A percentile compares a stretch with the other conserved stretches of the same genome.
Conservation (phyloP, 2,113 vertebrate species). For the Microcebus lehilahytsara region DNA sequence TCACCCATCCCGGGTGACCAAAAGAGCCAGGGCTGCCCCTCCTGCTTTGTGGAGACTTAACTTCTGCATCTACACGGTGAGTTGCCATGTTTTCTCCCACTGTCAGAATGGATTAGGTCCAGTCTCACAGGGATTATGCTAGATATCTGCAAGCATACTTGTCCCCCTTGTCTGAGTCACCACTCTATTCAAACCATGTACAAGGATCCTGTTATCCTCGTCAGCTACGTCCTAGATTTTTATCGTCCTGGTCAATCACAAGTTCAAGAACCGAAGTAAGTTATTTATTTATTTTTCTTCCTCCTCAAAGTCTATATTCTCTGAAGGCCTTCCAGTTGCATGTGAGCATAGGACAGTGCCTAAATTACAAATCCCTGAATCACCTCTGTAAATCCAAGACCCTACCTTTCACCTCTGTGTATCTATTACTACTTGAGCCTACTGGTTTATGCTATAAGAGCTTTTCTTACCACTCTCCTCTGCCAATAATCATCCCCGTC, state of each 20-base stretch:
- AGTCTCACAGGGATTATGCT: background rate
- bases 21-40: background rate
- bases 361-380: background rate
- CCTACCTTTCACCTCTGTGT: background rate
- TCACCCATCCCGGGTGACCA: background rate
- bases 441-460: background rate
- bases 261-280: background rate
- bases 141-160: background rate
- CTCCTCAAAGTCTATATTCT: background rate
- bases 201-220: background rate
- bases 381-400: background rate
- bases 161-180: background rate
- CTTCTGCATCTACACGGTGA: background rate
- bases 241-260: background rate
- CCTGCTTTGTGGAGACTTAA: background rate
- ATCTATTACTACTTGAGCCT: background rate
- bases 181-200: background rate
- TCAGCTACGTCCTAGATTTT: background rate
- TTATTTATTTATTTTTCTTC: background rate
- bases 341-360: background rate
- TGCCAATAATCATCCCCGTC: background rate
- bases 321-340: background rate
- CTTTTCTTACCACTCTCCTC: background rate
- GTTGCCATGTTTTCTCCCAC: background rate
- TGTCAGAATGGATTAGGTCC: background rate